Evolutionary conservation across 1,140 invertebrate genomes (phyloP), one percentile per base, ranked within the genome.

Genomic region (Rhyzopertha dominica): DNA sequence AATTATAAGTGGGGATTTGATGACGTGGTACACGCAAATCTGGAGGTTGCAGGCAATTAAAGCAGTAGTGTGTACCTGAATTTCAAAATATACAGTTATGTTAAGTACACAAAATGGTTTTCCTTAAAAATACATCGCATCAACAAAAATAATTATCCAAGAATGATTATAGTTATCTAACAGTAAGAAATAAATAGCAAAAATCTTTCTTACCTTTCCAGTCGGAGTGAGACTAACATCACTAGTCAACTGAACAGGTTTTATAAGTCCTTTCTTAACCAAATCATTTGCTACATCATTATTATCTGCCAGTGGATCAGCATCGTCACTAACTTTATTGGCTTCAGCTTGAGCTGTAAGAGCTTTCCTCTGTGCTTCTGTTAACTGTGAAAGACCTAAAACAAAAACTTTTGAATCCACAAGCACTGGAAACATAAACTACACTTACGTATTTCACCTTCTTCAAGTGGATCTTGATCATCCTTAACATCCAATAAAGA

Each of bases 321-420:
- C n/a, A n/a, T n/a, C n/a, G n/a, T n/a, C n/a, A n/a, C n/a, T n/a
- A n/a, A n/a, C n/a, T n/a, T n/a, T n/a, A n/a, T n/a, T n/a, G n/a
- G n/a, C n/a, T n/a, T n/a, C n/a, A 12, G 13, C 43, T 22, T 18
- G 38, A 31, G 20, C 12, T 35, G 9, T 47, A 18, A 8, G 49
- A 53, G 32, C 49, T 53, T 38, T 53, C 47, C 29, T 53, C n/a
- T n/a, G n/a, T 53, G 35, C 50, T 56, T 24, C 43, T 50, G 12
- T 56, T 51, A 29, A 36, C 49, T 55, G 13, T 46, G 51, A 51
- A 9, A 4, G 37, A 29, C 25, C 32, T 28, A 36, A 2, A 28
- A 17, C 25, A 23, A 44, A 36, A 44, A 43, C 13, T 37, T 20
- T 10, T n/a, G n/a, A n/a, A n/a, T n/a, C 14, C 35, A 37, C 35